phyloP scores from a whole-genome alignment of 2,888 invertebrate species.

The Drosophila gaucha region DNA sequence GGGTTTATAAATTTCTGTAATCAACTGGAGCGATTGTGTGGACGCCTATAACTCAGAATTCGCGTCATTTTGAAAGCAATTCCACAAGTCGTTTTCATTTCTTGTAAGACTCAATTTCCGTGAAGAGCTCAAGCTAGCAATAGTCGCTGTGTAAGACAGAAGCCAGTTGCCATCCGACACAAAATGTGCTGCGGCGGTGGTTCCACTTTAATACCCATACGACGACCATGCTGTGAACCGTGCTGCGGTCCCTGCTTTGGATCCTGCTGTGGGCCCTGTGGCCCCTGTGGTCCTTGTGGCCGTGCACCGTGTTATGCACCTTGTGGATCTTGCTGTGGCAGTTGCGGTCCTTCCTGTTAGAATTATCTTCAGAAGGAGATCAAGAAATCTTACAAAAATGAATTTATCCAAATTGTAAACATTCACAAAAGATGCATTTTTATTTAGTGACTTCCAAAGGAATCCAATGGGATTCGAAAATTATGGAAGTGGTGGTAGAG shows the following conservation, averaged over 20 bases:
- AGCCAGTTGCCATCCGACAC: background rate
- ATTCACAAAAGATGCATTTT: background rate
- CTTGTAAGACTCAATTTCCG: background rate
- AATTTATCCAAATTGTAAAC: background rate
- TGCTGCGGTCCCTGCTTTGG: slow-evolving; percentile 23
- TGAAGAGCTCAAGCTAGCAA: background rate
- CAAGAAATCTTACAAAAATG: background rate
- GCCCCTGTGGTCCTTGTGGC: slow-evolving; percentile 10
- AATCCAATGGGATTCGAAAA: slow-evolving; percentile 1
- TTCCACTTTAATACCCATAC: slow-evolving; percentile 8
- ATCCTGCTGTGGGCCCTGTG: slow-evolving; percentile 14
- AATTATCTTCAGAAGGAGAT: background rate
- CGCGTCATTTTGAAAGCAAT: background rate
- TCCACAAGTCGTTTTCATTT: background rate
- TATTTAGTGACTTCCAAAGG: background rate
- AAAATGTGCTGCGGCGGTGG: slow-evolving; percentile 12
- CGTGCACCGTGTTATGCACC: slow-evolving; percentile 8
- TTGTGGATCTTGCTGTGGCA: slow-evolving; percentile 11
- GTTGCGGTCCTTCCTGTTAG: slow-evolving; percentile 13
- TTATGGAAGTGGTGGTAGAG: background rate
- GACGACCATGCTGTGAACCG: slow-evolving; percentile 19
- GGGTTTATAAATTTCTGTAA: background rate
- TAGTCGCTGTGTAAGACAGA: too few relatives aligned
- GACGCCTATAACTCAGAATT: background rate
- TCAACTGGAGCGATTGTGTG: background rate